phyloP scores from a whole-genome alignment of 2,888 invertebrate species.

The Thecocarcelia acutangulata region DNA sequence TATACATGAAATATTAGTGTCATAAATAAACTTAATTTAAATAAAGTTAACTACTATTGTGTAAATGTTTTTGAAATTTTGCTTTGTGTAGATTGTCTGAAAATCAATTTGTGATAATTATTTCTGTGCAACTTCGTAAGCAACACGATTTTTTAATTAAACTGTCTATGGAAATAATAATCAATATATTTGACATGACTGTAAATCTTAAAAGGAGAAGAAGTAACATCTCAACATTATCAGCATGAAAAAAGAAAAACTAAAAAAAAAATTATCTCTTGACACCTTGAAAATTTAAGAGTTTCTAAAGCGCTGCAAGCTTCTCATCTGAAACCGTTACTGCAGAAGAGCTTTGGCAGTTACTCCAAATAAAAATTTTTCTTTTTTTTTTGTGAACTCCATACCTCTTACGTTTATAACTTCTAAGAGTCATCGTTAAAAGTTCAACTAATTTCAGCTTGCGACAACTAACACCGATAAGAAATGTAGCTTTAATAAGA shows the following conservation, averaged over 20 bases:
- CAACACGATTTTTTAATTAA: slow-evolving; percentile 60
- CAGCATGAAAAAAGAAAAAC: not conserved
- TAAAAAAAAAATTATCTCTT: slow-evolving; percentile 33
- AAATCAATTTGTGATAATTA: no score
- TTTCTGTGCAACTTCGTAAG: not conserved
- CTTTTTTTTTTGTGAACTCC: slow-evolving; percentile 14
- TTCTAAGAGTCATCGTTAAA: slow-evolving; percentile 53
- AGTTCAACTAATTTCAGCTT: slow-evolving; percentile 62
- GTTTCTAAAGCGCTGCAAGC: not conserved
- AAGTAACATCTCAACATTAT: slow-evolving; percentile 3
- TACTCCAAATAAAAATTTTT: slow-evolving; percentile 1
- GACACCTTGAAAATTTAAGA: slow-evolving; percentile 46
- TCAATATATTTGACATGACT: slow-evolving; percentile 42
- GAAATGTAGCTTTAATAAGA: slow-evolving; percentile 13
- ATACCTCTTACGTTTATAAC: slow-evolving; percentile 2
- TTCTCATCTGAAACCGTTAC: not conserved
- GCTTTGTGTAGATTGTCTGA: not conserved
- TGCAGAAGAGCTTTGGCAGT: not conserved
- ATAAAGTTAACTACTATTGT: no score
- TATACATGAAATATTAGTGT: no score
- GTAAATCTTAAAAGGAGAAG: slow-evolving; percentile 2
- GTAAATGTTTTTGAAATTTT: no score
- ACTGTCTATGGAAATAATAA: slow-evolving; percentile 51
- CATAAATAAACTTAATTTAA: no score
- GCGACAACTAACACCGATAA: slow-evolving; percentile 63